Base-by-base conservation (phyloP, 2,888 invertebrate genomes). In the Corbicula japonica region DNA sequence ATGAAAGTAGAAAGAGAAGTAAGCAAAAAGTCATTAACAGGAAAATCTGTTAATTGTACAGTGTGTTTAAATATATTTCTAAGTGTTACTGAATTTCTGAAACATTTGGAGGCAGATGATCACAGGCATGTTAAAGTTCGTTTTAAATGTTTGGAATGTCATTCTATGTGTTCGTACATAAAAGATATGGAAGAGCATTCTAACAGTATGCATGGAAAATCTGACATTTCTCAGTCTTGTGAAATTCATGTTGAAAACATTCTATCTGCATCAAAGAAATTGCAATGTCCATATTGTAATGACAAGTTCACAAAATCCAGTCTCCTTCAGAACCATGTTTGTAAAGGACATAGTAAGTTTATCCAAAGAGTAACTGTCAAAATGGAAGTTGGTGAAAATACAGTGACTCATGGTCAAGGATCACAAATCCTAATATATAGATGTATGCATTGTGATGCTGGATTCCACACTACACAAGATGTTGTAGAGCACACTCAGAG, bases 231-330 rank as follows among this genome's bases (percentile, higher is more conserved):
- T 15, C 12, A 28, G 28, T 26, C 52, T 23, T 26, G n/a, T n/a
- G n/a, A n/a, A n/a, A n/a, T n/a, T n/a, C n/a, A n/a, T n/a, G n/a
- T n/a, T n/a, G n/a, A n/a, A n/a, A n/a, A n/a, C n/a, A 23, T 21
- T 6, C 28, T 2, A 28, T 28, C 12, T 52, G 52, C 52, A 52
- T 26, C 5, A 23, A 52, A 28, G 21, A 28, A 23, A 21, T 18
- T 6, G 23, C 54, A 54, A 10, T 54, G 54, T 54, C 54, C 54
- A 12, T 54, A 54, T 54, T 54, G 54, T 54, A n/a, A 18, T 10
- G 15, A 6, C 30, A 3, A 18, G 10, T 32, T 30, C 18, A 4
- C 12, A 5, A 15, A 32, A 15, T n/a, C 18, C n/a, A 4, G n/a
- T 3, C 10, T n/a, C 1, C 54, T 54, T 32, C 30, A 54, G 4